Percentiles rank a stretch among this genome's conserved stretches.
Conservation (phyloP, 2,888 invertebrate genomes). For the Isoperla grammatica region DNA sequence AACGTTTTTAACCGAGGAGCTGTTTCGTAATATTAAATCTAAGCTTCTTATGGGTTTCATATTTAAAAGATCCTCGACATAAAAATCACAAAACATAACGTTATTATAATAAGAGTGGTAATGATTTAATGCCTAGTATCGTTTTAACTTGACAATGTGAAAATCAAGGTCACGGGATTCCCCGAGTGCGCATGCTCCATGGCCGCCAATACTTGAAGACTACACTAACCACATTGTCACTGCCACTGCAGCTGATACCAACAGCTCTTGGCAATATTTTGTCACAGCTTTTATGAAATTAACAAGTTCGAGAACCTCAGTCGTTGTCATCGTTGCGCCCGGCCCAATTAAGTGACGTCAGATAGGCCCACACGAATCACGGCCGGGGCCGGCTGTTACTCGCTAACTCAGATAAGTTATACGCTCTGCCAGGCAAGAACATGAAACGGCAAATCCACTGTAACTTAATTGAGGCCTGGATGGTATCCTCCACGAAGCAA, state of each 20-base stretch:
- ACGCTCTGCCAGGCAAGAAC: not conserved
- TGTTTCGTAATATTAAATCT: no score
- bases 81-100: no score
- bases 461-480: conserved; percentile 15
- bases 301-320: conserved; percentile 6
- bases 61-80: no score
- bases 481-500: conserved; percentile 7
- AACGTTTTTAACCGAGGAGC: no score
- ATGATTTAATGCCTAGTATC: no score
- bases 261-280: conserved; percentile 7
- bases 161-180: no score
- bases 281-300: conserved; percentile 13
- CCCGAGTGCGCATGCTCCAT: no score
- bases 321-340: conserved; percentile 9
- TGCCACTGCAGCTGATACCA: not conserved
- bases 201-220: no score
- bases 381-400: conserved; percentile 7
- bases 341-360: conserved; percentile 10
- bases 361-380: conserved; percentile 4
- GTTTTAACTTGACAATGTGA: no score
- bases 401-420: not conserved
- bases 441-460: conserved; percentile 10
- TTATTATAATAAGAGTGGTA: no score
- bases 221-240: conserved; percentile 10
- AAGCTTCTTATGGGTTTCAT: no score